phyloP scores from a whole-genome alignment of 1,140 invertebrate species.

The Pollicipes pollicipes region DNA sequence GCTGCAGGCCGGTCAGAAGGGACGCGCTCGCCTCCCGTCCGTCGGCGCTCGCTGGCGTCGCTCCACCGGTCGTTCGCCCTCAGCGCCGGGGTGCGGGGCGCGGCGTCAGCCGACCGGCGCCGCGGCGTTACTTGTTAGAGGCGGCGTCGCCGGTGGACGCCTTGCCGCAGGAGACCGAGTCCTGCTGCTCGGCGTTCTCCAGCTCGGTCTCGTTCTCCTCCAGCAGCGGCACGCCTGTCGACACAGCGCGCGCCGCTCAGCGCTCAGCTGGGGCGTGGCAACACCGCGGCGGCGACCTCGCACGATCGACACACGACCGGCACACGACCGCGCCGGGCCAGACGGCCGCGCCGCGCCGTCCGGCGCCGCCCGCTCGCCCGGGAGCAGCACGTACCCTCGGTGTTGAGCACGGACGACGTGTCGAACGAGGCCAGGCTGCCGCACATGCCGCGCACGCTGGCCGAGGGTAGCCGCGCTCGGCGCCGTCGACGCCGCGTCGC shows the following conservation, averaged over 20 bases:
- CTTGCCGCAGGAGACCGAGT: not conserved
- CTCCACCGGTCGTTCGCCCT: not conserved
- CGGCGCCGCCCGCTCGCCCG: no score
- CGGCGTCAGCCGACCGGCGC: not conserved
- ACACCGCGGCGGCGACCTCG: no score
- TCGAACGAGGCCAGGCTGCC: constrained; percentile 34
- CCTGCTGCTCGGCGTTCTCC: not conserved
- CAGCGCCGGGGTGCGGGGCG: no score
- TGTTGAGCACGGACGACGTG: constrained; percentile 31
- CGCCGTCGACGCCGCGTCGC: constrained; percentile 28
- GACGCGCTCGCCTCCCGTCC: no score
- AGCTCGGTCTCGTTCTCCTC: not conserved
- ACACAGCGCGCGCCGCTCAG: no score
- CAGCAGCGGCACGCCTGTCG: not conserved
- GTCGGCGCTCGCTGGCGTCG: not conserved
- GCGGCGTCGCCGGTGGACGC: not conserved
- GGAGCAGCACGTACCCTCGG: no score
- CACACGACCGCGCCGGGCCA: no score
- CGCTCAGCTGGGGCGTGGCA: no score
- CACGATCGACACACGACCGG: no score
- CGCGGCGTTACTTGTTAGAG: not conserved
- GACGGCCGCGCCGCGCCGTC: no score
- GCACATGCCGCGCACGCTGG: constrained; percentile 28
- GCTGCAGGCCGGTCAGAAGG: no score
- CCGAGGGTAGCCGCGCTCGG: constrained; percentile 28